A percentile compares a stretch with the other conserved stretches of the same genome.
These are phyloP conservation scores for Frieseomelitta varia DNA, from an alignment of 1,140 invertebrate species.

Conservation along the genomic window DNA sequence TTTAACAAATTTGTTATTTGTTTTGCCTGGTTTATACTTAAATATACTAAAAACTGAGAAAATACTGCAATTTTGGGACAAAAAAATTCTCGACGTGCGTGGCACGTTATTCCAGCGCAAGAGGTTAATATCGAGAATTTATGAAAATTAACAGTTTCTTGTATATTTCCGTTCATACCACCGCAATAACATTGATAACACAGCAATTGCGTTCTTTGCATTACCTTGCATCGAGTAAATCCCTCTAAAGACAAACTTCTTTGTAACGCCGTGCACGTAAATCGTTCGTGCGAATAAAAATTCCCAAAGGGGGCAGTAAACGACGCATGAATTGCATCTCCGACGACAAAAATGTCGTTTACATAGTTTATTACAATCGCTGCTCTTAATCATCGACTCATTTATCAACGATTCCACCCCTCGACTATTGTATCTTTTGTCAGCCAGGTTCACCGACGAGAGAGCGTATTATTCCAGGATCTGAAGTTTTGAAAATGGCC, in stretches of 20 bases:
- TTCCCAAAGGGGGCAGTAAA: slow-evolving; percentile 54
- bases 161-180: rapidly evolving
- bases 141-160: background rate
- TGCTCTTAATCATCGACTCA: background rate
- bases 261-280: too few relatives aligned
- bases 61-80: too few relatives aligned
- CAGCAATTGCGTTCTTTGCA: background rate
- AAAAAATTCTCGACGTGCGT: too few relatives aligned
- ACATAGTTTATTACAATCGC: slow-evolving; percentile 53
- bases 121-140: too few relatives aligned
- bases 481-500: slow-evolving; percentile 3
- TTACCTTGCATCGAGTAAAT: slow-evolving; percentile 26
- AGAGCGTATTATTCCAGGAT: background rate
- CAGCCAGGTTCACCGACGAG: slow-evolving; percentile 4
- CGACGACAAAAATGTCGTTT: slow-evolving; percentile 54
- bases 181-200: background rate
- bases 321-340: slow-evolving; percentile 48
- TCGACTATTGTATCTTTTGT: background rate
- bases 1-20: too few relatives aligned
- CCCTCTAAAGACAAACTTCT: too few relatives aligned
- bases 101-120: too few relatives aligned
- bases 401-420: background rate
- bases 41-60: too few relatives aligned
- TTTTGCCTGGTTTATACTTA: too few relatives aligned
- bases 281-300: too few relatives aligned